phyloP scores from a whole-genome alignment of 1,140 invertebrate genomes.

The Eupeodes corollae region DNA sequence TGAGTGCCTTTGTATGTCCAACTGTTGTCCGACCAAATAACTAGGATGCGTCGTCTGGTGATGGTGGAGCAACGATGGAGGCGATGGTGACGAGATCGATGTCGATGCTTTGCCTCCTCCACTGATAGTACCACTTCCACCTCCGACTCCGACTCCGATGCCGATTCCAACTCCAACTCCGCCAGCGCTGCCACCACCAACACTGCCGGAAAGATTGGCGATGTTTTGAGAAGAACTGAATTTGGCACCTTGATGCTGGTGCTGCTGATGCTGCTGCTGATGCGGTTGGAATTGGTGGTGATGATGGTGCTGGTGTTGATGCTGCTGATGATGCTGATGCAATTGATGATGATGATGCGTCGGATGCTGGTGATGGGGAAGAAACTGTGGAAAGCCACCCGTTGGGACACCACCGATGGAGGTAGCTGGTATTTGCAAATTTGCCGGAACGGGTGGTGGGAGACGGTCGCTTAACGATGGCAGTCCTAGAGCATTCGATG shows the following conservation, averaged over 20 bases:
- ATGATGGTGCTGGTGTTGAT: slow-evolving; percentile 3
- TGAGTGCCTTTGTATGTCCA: slow-evolving; percentile 73
- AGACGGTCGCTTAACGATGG: not conserved
- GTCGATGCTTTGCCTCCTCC: slow-evolving; percentile 16
- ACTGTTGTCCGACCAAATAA: slow-evolving; percentile 41
- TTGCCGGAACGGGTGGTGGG: not conserved
- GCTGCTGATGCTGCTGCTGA: slow-evolving; percentile 20
- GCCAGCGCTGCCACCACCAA: slow-evolving; percentile 6
- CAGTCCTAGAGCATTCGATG: not conserved
- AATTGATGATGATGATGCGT: not conserved
- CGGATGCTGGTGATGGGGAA: slow-evolving; percentile 4
- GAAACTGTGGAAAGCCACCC: not conserved
- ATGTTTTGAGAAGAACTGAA: not conserved
- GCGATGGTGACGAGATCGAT: slow-evolving; percentile 30
- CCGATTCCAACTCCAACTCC: too few relatives aligned
- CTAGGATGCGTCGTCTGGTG: slow-evolving; percentile 33
- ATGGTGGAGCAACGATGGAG: slow-evolving; percentile 36
- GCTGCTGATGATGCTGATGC: slow-evolving; percentile 6
- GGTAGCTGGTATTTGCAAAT: too few relatives aligned
- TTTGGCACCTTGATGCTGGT: slow-evolving; percentile 12
- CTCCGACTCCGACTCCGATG: too few relatives aligned
- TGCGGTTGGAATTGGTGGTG: slow-evolving; percentile 39
- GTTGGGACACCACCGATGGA: too few relatives aligned
- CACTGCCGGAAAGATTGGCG: slow-evolving; percentile 4
- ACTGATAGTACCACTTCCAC: slow-evolving; percentile 13